Percentiles rank a stretch among this genome's conserved stretches.
These are phyloP conservation scores for Eolophus roseicapilla DNA, from an alignment of 2,113 vertebrate genomes.

Conservation along the genomic window DNA sequence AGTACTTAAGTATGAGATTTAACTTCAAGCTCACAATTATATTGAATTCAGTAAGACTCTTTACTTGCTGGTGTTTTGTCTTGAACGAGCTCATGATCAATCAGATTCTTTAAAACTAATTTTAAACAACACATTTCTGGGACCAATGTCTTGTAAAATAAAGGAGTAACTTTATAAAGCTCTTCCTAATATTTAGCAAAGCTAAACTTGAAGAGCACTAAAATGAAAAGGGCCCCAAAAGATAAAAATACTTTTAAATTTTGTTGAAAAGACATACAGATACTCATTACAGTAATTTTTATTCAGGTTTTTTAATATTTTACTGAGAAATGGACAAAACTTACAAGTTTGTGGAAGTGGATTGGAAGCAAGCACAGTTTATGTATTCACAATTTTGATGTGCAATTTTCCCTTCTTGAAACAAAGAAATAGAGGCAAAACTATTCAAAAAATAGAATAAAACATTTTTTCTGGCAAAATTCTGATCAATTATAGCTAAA, in stretches of 20 bases:
- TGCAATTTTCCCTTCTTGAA: not conserved
- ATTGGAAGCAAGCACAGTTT: not conserved
- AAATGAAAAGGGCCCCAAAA: not conserved
- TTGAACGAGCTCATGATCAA: not conserved
- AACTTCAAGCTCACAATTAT: not conserved
- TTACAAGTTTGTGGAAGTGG: not conserved
- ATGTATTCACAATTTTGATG: not conserved
- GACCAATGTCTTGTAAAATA: not conserved
- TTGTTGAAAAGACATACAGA: not conserved
- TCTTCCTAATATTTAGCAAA: not conserved
- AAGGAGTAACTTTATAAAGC: not conserved
- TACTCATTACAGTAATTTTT: not conserved
- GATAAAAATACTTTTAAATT: accelerated
- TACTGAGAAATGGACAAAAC: not conserved
- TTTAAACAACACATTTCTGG: not conserved
- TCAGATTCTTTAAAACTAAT: not conserved
- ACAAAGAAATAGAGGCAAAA: not conserved
- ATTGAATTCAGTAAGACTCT: not conserved
- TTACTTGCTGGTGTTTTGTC: not conserved
- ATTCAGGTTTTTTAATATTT: not conserved
- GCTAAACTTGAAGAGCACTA: not conserved
- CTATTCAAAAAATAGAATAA: not conserved
- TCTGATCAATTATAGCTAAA: not conserved
- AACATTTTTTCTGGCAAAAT: not conserved
- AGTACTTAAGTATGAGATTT: not conserved